Percentiles rank a stretch among this genome's conserved stretches.
phyloP scores from a whole-genome alignment of 1,140 invertebrate species.

The Drosophila serrata region DNA sequence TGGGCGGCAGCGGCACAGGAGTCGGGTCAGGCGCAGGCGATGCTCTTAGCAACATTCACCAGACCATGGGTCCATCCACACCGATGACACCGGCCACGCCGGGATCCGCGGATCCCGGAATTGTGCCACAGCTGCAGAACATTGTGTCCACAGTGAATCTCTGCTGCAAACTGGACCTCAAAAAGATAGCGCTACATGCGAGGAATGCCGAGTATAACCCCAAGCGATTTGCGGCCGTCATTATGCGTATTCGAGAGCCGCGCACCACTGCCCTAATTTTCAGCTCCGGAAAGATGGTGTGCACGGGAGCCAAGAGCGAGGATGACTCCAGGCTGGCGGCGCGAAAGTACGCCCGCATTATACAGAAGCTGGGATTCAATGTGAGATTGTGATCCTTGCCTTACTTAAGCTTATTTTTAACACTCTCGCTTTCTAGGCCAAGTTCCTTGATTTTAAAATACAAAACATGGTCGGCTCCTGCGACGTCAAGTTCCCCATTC shows the following conservation, averaged over 20 bases:
- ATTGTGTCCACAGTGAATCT: slow-evolving; percentile 99
- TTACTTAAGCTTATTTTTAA: slow-evolving; percentile 1
- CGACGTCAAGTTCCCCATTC: slow-evolving; percentile 99
- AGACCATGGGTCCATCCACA: slow-evolving; percentile 90
- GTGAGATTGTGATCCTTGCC: slow-evolving; percentile 86
- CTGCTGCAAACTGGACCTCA: slow-evolving; percentile 97
- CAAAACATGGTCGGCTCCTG: slow-evolving; percentile 99
- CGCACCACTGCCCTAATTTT: slow-evolving; percentile 99
- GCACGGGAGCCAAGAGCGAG: slow-evolving; percentile 99
- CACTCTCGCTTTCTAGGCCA: slow-evolving; percentile 90
- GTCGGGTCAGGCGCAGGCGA: slow-evolving; percentile 71
- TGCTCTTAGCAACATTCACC: slow-evolving; percentile 86
- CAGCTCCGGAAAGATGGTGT: slow-evolving; percentile 99
- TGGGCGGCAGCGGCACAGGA: slow-evolving; percentile 50
- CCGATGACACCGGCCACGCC: slow-evolving; percentile 98
- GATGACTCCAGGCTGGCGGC: slow-evolving; percentile 98
- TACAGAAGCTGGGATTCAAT: slow-evolving; percentile 98
- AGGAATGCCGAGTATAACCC: slow-evolving; percentile 99
- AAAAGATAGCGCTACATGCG: slow-evolving; percentile 99
- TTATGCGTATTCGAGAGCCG: slow-evolving; percentile 99
- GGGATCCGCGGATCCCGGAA: slow-evolving; percentile 96
- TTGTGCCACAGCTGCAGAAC: slow-evolving; percentile 97
- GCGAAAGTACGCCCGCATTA: slow-evolving; percentile 99
- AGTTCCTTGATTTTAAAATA: slow-evolving; percentile 99
- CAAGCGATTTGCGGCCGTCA: slow-evolving; percentile 99